Conservation (phyloP, 2,888 invertebrate species). For the Rosalia funebris region DNA sequence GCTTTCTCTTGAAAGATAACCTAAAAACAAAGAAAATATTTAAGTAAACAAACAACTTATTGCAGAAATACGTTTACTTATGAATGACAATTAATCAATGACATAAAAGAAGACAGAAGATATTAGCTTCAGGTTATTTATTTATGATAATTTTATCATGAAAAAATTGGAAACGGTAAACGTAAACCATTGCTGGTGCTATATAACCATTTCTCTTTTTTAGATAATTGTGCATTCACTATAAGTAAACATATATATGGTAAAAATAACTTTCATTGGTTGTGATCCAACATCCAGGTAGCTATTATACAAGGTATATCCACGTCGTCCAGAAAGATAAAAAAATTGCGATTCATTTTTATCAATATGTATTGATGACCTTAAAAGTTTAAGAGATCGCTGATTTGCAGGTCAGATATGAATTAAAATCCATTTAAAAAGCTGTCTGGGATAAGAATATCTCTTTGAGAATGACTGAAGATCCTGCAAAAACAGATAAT, state of each 20-base stretch:
- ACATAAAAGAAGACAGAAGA: neutral
- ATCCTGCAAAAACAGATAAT: neutral
- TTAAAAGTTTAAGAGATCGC: no score
- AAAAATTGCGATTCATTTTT: neutral
- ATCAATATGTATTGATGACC: neutral
- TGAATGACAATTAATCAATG: neutral
- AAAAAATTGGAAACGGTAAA: no score
- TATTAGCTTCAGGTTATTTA: no score
- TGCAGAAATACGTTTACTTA: no score
- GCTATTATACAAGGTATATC: neutral
- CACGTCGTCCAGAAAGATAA: neutral
- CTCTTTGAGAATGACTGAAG: neutral
- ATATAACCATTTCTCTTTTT: no score
- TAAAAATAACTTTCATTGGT: neutral
- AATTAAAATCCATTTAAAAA: neutral
- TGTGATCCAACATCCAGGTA: neutral
- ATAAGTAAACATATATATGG: neutral
- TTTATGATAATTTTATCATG: no score
- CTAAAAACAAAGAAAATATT: no score
- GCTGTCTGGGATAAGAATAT: neutral
- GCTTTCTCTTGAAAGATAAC: no score
- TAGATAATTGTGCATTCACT: no score
- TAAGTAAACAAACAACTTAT: no score
- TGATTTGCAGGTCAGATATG: no score
- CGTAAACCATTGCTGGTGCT: no score